Evolutionary conservation across 2,113 vertebrate genomes (phyloP), one percentile per base, ranked within the genome.

Genomic region (Lates calcarifer): DNA sequence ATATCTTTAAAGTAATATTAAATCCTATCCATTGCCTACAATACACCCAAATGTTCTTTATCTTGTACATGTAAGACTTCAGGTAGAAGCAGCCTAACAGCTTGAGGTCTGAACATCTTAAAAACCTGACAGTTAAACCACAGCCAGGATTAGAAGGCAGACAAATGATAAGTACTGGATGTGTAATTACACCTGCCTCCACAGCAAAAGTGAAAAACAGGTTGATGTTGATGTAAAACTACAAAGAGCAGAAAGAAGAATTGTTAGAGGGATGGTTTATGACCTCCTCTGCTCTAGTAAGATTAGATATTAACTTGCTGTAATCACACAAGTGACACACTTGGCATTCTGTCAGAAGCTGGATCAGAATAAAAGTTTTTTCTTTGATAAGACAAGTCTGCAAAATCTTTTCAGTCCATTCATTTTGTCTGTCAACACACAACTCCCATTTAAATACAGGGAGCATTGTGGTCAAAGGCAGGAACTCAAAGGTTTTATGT

Each of bases 271-370:
- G 45, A 43, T 13, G 26, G 2, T 28, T 7, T 5, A n/a, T 80
- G 77, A 70, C 28, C 53, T 28, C 2, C 15, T 65, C 65, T 66
- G 22, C n/a, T 62, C 29, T 51, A 13, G 9, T 47, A 12, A 12
- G 73, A 74, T 83, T 71, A 81, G 63, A 77, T 18, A 83, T 80
- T 72, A 82, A 81, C 55, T 33, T 66, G 18, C 20, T 58, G 39
- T 58, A 47, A 45, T 53, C 29, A 26, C 39, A 64, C 35, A 39
- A 74, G 43, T 41, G 1, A 76, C 29, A 64, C 37, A 15, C 31
- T 29, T n/a, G 14, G 66, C 14, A 67, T 10, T 22, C 20, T 2
- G 29, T 47, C 13, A 43, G n/a, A 49, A 9, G 18, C 8, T 49
- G 2, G n/a, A 49, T 8, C n/a, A 22, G 7, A 49, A 22, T 22